Evolutionary conservation across 2,888 invertebrate species (phyloP).

Genomic region (Lordiphosa fenestrarum): DNA sequence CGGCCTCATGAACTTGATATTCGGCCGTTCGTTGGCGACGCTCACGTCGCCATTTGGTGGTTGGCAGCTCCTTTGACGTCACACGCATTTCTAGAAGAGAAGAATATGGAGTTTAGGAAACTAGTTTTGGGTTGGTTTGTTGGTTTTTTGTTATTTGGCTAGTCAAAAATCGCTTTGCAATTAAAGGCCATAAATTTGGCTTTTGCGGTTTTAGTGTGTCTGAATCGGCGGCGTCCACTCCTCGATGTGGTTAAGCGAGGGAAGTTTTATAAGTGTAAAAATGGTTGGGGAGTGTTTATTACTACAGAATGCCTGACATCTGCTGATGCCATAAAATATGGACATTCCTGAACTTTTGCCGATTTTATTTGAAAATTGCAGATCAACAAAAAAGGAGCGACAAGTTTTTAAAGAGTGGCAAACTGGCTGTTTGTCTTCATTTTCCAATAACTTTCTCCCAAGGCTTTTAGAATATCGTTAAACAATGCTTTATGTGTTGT

Average conservation of each 20-base stretch:
- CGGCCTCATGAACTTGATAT: slow-evolving; percentile 67
- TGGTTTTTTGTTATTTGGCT: slow-evolving; percentile 4
- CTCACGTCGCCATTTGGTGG: slow-evolving; percentile 88
- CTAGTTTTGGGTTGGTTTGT: slow-evolving; percentile 16
- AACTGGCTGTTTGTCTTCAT: background rate
- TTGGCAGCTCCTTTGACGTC: slow-evolving; percentile 83
- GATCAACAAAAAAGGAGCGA: too few relatives aligned
- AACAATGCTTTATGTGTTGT: too few relatives aligned
- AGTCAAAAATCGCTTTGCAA: slow-evolving; percentile 35
- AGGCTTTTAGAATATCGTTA: background rate
- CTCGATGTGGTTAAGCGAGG: slow-evolving; percentile 8
- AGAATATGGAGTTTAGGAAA: slow-evolving; percentile 36
- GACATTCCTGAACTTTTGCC: too few relatives aligned
- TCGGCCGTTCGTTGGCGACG: slow-evolving; percentile 82
- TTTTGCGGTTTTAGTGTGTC: slow-evolving; percentile 20
- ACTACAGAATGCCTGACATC: too few relatives aligned
- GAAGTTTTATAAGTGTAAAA: too few relatives aligned
- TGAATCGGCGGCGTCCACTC: slow-evolving; percentile 11
- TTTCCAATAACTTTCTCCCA: background rate
- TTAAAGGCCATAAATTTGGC: slow-evolving; percentile 45
- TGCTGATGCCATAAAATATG: too few relatives aligned
- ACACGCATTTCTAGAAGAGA: slow-evolving; percentile 78
- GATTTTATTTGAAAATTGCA: too few relatives aligned
- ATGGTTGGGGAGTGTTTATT: too few relatives aligned
- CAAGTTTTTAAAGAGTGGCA: background rate